Percentiles rank a stretch among this genome's conserved stretches.
These are phyloP conservation scores for Myotis myotis DNA, from an alignment of 2,797 vertebrate species.

Conservation along the genomic window DNA sequence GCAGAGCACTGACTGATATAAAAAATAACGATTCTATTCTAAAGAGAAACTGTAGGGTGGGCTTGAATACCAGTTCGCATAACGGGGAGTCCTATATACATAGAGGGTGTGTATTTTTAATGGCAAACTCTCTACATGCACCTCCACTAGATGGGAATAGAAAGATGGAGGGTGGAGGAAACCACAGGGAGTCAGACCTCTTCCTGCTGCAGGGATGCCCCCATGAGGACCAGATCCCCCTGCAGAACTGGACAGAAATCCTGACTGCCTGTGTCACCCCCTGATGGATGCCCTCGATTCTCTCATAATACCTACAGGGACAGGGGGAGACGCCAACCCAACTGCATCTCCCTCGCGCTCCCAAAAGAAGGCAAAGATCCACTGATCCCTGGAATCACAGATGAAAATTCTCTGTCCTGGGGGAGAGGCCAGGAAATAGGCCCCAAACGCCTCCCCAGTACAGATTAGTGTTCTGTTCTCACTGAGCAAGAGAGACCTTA, in stretches of 20 bases:
- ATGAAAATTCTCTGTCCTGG: neutral
- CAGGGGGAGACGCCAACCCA: no score
- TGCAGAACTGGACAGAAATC: neutral
- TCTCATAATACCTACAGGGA: no score
- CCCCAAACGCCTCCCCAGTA: no score
- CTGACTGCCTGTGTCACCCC: neutral
- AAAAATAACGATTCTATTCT: neutral
- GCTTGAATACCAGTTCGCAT: neutral
- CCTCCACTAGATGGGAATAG: neutral
- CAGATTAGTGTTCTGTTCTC: accelerated
- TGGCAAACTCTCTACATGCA: neutral
- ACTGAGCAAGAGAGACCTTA: neutral
- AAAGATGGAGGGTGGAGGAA: neutral
- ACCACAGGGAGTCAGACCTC: neutral
- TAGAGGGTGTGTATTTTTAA: neutral
- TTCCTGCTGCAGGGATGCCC: neutral
- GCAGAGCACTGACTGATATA: neutral
- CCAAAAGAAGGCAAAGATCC: no score
- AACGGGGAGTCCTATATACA: accelerated
- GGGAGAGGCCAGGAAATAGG: neutral
- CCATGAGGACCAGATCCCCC: neutral
- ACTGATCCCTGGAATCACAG: no score
- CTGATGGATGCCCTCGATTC: no score
- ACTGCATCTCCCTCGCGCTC: no score
- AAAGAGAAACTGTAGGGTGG: neutral